Conservation (phyloP, 1,140 invertebrate species). For the Temnothorax curvispinosus region DNA sequence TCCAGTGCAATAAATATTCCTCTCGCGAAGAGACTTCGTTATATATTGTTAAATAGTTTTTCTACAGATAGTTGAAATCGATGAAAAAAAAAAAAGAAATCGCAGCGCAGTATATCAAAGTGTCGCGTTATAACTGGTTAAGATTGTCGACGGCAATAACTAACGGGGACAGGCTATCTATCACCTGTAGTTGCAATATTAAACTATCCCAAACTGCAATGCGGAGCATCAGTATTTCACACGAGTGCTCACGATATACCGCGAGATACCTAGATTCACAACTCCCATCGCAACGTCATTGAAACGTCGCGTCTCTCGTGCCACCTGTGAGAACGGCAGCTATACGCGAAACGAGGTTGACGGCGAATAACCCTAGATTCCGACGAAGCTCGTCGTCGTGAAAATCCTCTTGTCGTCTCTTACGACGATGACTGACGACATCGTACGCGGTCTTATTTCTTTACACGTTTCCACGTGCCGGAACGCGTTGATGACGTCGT, state of each 20-base stretch:
- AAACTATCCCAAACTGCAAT: constrained; percentile 22
- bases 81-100: not conserved
- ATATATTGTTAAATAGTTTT: not conserved
- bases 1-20: not conserved
- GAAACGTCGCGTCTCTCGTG: constrained; percentile 41
- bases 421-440: constrained; percentile 64
- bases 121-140: not conserved
- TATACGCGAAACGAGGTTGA: constrained; percentile 41
- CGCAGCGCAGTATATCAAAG: not conserved
- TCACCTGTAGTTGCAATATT: constrained; percentile 7
- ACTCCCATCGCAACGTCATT: constrained; percentile 33
- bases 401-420: constrained; percentile 42
- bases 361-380: constrained; percentile 59
- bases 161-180: not conserved
- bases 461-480: constrained; percentile 41
- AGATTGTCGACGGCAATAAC: not conserved
- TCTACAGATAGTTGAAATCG: not conserved
- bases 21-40: not conserved
- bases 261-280: constrained; percentile 22
- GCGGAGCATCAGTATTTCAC: constrained; percentile 12
- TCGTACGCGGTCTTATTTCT: constrained; percentile 33
- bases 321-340: constrained; percentile 37
- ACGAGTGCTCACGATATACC: constrained; percentile 1
- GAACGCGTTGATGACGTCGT: constrained; percentile 5
- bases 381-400: constrained; percentile 13